These are phyloP conservation scores for Centropus bengalensis DNA, from an alignment of 2,113 vertebrate species.

Conservation along the genomic window DNA sequence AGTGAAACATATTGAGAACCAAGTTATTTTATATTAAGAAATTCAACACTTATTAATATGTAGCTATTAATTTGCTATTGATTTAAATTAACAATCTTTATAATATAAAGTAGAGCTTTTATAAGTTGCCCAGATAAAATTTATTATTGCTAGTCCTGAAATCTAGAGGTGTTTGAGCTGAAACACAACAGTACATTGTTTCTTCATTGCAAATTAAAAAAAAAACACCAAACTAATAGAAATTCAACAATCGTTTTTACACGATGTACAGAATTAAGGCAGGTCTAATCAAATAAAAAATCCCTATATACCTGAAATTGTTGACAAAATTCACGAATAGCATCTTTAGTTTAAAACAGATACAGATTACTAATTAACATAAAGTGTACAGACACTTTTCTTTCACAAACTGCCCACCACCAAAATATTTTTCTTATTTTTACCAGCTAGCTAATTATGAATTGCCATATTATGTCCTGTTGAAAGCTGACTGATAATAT, in stretches of 20 bases:
- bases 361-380: background rate
- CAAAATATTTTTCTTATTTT: background rate
- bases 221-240: background rate
- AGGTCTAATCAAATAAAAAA: background rate
- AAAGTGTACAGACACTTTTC: background rate
- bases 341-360: background rate
- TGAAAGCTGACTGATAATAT: background rate
- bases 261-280: background rate
- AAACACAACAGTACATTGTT: background rate
- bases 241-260: background rate
- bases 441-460: background rate
- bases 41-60: background rate
- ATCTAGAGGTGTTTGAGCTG: background rate
- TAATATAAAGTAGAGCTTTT: background rate
- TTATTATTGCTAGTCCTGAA: background rate
- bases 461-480: background rate
- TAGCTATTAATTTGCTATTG: background rate
- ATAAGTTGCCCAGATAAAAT: background rate
- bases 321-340: background rate
- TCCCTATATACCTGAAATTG: background rate
- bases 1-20: background rate
- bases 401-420: background rate
- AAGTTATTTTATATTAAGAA: background rate
- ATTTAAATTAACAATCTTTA: background rate
- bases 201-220: background rate